Evolutionary conservation across 1,140 invertebrate species (phyloP).

Genomic region (Coenobita brevimanus): DNA sequence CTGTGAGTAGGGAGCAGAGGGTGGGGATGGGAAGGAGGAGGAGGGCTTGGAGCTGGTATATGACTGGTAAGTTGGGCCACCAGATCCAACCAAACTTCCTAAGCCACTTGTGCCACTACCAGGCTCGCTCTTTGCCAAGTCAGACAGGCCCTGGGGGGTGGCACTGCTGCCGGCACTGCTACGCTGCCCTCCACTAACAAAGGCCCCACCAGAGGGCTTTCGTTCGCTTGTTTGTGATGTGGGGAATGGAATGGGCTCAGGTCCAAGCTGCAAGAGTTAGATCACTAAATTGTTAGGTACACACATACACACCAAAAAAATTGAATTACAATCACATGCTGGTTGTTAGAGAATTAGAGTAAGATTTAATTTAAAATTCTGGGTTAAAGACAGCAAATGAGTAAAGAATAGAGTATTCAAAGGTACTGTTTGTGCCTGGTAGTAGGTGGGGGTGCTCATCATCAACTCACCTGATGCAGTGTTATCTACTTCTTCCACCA

Average conservation of each 20-base stretch:
- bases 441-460: no score
- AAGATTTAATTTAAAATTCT: no score
- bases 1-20: conserved; percentile 68
- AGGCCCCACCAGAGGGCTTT: conserved; percentile 52
- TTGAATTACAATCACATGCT: background rate
- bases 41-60: conserved; percentile 59
- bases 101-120: conserved; percentile 57
- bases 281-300: conserved; percentile 62
- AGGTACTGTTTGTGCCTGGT: no score
- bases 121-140: conserved; percentile 54
- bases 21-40: conserved; percentile 68
- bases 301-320: no score
- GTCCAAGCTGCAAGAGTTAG: conserved; percentile 67
- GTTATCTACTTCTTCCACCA: no score
- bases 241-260: conserved; percentile 72
- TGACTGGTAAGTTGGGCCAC: conserved; percentile 60
- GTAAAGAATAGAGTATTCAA: no score
- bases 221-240: conserved; percentile 69
- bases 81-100: conserved; percentile 59
- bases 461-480: no score
- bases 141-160: conserved; percentile 50
- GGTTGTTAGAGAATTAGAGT: background rate
- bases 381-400: no score
- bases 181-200: conserved; percentile 50
- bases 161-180: conserved; percentile 51